Evolutionary conservation across 2,113 vertebrate species (phyloP), one percentile per base, ranked within the genome.

Genomic region (Enhydra lutris): DNA sequence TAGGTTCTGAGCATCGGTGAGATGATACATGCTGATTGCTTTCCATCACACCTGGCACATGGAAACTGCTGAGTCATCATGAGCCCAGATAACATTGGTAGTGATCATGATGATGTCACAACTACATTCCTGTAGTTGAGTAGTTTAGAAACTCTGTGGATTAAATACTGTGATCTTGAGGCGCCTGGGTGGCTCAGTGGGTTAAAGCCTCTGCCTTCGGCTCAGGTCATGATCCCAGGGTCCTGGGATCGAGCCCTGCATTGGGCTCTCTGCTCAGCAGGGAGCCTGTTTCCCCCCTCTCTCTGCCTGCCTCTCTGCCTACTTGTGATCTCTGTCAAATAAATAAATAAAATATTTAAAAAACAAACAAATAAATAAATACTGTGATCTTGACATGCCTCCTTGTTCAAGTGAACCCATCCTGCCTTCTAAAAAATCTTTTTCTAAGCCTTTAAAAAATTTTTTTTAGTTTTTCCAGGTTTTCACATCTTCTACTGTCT

Each of bases 71-170:
- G 20, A 65, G 6, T 14, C 26, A 20, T 26, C 7, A 1, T 42
- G 17, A 42, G 36, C 45, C 73, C 57, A 45, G 39, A 8, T 2
- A 52, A 29, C 20, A 61, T 0, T 15, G 50, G 65, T 4, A 39
- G 59, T 31, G 59, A 76, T 0, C 0, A 5, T 1, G 20, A 21
- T 4, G 69, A 0, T 29, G 21, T 45, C 4, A 69, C 17, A 4
- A 12, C 5, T 24, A 42, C 7, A n/a, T 2, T 69, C 31, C 71
- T 50, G 12, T 39, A 17, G 18, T 4, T 34, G 14, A 39, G 17
- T 1, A 13, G 29, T 74, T 67, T 78, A 86, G 71, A 87, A 86
- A 50, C 47, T 61, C 36, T 39, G 17, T 1, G 3, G 12, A 59
- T 36, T 23, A 67, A 87, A 67, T n/a, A 67, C 0, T 26, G n/a